phyloP scores from a whole-genome alignment of 2,888 invertebrate species.

The Eledona agricola region DNA sequence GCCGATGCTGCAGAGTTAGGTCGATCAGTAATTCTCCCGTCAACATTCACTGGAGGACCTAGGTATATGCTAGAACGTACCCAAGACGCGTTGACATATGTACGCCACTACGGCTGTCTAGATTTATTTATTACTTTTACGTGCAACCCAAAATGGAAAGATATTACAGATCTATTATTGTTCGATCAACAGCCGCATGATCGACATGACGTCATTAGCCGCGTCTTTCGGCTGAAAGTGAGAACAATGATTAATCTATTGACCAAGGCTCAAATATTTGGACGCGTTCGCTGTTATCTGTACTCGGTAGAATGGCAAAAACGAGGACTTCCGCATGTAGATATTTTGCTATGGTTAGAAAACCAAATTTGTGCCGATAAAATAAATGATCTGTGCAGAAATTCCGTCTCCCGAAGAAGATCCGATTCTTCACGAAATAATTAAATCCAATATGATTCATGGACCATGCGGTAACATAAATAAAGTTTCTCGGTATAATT shows the following conservation, averaged over 20 bases:
- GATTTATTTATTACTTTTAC: constrained; percentile 54
- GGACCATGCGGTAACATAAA: constrained; percentile 57
- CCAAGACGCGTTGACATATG: constrained; percentile 54
- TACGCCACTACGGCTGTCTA: constrained; percentile 53
- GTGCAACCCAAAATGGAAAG: constrained; percentile 45
- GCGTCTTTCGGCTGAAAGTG: constrained; percentile 16
- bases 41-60: constrained; percentile 49
- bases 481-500: constrained; percentile 53
- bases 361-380: constrained; percentile 7
- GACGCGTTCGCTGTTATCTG: constrained; percentile 31
- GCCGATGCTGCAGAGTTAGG: too few species aligned
- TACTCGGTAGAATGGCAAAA: constrained; percentile 33
- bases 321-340: constrained; percentile 46
- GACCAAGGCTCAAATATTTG: constrained; percentile 2
- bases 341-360: constrained; percentile 43
- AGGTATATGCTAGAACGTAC: constrained; percentile 52
- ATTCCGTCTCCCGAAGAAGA: constrained; percentile 50
- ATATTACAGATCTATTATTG: constrained; percentile 35
- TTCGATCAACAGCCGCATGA: constrained; percentile 32
- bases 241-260: constrained; percentile 2
- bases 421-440: constrained; percentile 47
- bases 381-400: constrained; percentile 53
- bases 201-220: constrained; percentile 18
- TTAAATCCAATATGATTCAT: constrained; percentile 58
- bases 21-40: constrained; percentile 49